Evolutionary conservation across 1,140 invertebrate genomes (phyloP), one percentile per base, ranked within the genome.

Genomic region (Dreissena rostriformis): DNA sequence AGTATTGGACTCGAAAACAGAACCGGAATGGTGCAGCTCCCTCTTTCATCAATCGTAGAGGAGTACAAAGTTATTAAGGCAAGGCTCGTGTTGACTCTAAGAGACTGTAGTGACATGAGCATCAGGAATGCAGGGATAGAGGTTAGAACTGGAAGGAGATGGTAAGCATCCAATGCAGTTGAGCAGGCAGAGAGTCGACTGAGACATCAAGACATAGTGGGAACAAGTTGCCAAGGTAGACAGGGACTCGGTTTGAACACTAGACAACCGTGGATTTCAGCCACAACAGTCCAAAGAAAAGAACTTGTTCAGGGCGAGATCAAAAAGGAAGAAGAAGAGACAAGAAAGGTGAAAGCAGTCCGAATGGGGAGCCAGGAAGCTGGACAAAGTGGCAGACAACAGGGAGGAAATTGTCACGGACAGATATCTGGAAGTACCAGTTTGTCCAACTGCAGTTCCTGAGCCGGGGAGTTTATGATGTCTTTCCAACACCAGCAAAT

Each of bases 331-430:
- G 55, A 75, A 49, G 55, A 75, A 52, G 73, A 75, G 39, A n/a
- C 7, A 29, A 51, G 28, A 51, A 29, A 24, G 26, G 73, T 75
- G 53, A 57, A 61, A 19, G 73, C 73, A 57, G 51, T 75, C 15
- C 73, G 57, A 19, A 75, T 75, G 51, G 53, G 51, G 26, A 61
- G n/a, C 26, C 73, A 75, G 49, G 73, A 24, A 22, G 55, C 51
- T 75, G 73, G 73, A 75, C 73, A n/a, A 61, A 61, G 26, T 75
- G 73, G 53, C 51, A 75, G 73, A 61, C 53, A 24, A 57, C 53
- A 61, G 53, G 61, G 49, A 24, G 73, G 29, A 61, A 61, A 55
- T 22, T 75, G 51, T 22, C 51, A 55, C 57, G 73, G 53, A 26
- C 51, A 57, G 51, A 75, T 52, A 75, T 57, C 28, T 49, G 71